Base-by-base conservation (phyloP, 2,113 vertebrate genomes). In the Thunnus thynnus region DNA sequence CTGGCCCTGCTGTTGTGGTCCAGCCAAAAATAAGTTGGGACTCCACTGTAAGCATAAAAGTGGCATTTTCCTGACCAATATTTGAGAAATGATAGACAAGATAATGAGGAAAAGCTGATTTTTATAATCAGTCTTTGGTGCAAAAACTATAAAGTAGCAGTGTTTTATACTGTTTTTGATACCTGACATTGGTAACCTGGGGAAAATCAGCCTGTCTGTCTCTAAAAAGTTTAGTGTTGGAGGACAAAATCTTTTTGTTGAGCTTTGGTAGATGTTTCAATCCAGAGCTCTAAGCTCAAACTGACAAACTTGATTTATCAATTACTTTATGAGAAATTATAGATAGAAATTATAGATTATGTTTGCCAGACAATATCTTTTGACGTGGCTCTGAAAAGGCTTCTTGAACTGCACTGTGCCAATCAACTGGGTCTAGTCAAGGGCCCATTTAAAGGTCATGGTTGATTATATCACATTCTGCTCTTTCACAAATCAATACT, bases 401-500 rank as follows among this genome's bases (percentile, higher is more conserved):
- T 3, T 13, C 73, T 88, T 70, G 41, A 72, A 56, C 27, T 61
- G 64, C 61, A 62, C 54, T 20, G 32, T 82, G 86, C 74, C 50
- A 66, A 80, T 87, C 44, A 65, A 91, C 66, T 1, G 2, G 41
- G 60, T 83, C 67, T 51, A 70, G 80, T 87, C 71, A 32, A 79
- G 81, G 79, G 79, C 80, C 61, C 16, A 2, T 85, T 90, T 85
- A 92, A 91, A 92, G 82, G 87, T 90, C 82, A 76, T 61, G 85
- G 87, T 92, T 83, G 83, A 87, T 91, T 88, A 72, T 83, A 85
- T 88, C 58, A 87, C 84, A 86, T 88, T 90, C 68, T 55, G 78
- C 78, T 66, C 71, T 65, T 89, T 89, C 77, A 77, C 50, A 85
- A 75, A 88, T 88, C 90, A 93, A 88, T 93, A 79, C 76, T 68